Evolutionary conservation across 2,797 vertebrate genomes (phyloP).

Genomic region (Megaceryle alcyon): DNA sequence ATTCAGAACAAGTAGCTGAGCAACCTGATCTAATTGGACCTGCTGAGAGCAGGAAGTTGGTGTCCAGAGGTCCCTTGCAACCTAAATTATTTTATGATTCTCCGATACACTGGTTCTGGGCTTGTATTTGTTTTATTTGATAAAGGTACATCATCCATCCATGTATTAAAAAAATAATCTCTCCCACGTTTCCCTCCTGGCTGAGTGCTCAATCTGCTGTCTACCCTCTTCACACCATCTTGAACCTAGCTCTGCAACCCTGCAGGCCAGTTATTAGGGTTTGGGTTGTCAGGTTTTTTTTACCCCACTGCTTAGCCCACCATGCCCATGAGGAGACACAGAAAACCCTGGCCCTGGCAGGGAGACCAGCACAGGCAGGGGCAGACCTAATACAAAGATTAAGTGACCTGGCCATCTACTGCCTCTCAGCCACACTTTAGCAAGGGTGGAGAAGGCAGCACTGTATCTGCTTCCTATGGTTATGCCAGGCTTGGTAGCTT

Average conservation of each 20-base stretch:
- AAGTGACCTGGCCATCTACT: not conserved
- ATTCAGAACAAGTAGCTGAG: not conserved
- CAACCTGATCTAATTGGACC: not conserved
- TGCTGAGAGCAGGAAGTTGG: not conserved
- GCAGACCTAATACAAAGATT: not conserved
- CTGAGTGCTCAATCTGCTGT: not conserved
- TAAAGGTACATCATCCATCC: constrained; percentile 78
- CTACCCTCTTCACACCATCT: not conserved
- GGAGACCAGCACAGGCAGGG: not conserved
- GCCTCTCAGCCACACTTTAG: not conserved
- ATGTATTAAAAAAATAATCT: constrained; percentile 82
- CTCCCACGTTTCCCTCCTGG: not conserved
- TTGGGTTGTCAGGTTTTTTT: not conserved
- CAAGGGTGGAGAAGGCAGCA: not conserved
- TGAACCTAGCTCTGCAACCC: not conserved
- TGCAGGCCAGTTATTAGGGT: not conserved
- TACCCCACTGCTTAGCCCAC: not conserved
- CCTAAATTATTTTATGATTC: not conserved
- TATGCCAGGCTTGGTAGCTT: not conserved
- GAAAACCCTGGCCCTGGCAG: not conserved
- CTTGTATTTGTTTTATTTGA: constrained; percentile 79
- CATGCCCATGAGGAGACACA: not conserved
- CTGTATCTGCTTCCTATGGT: not conserved
- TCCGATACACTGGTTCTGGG: not conserved
- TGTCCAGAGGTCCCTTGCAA: not conserved